A percentile compares a stretch with the other conserved stretches of the same genome.
Conservation (phyloP, 2,888 invertebrate species). For the Steinernema scapterisci region DNA sequence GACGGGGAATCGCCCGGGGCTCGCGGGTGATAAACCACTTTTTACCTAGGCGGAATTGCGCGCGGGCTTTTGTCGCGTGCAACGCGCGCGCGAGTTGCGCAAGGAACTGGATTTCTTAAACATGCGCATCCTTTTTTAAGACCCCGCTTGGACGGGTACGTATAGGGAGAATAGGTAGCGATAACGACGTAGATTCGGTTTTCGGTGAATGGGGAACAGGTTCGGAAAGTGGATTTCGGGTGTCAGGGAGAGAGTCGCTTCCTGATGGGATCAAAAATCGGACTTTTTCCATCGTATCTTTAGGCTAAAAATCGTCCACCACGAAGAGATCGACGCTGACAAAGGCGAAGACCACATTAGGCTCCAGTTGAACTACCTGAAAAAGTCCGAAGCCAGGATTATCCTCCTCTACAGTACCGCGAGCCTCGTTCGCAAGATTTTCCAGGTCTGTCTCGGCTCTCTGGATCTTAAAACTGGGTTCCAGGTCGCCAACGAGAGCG, state of each 20-base stretch:
- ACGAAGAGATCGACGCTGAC: constrained; percentile 50
- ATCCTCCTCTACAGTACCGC: constrained; percentile 80
- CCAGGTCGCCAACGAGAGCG: constrained; percentile 76
- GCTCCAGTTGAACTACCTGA: constrained; percentile 36
- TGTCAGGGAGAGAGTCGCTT: too few relatives aligned
- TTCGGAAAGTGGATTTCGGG: too few relatives aligned
- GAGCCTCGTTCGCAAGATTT: constrained; percentile 58
- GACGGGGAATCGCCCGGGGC: neutral
- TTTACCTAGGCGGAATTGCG: neutral
- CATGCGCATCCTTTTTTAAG: neutral
- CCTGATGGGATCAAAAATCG: too few relatives aligned
- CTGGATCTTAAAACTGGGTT: constrained; percentile 74
- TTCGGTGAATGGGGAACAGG: too few relatives aligned
- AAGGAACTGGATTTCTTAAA: neutral
- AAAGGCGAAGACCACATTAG: constrained; percentile 40
- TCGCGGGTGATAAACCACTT: constrained; percentile 2
- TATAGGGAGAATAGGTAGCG: too few relatives aligned
- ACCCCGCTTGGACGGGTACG: too few relatives aligned
- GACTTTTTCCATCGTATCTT: constrained; percentile 20
- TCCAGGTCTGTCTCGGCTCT: constrained; percentile 74
- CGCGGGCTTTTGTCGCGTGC: too few relatives aligned
- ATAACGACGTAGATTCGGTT: too few relatives aligned
- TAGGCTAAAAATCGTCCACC: constrained; percentile 62
- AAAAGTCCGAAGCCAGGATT: constrained; percentile 78
- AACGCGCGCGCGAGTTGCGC: constrained; percentile 3